Base-by-base conservation (phyloP, 1,140 invertebrate species). In the Bombus waltoni region DNA sequence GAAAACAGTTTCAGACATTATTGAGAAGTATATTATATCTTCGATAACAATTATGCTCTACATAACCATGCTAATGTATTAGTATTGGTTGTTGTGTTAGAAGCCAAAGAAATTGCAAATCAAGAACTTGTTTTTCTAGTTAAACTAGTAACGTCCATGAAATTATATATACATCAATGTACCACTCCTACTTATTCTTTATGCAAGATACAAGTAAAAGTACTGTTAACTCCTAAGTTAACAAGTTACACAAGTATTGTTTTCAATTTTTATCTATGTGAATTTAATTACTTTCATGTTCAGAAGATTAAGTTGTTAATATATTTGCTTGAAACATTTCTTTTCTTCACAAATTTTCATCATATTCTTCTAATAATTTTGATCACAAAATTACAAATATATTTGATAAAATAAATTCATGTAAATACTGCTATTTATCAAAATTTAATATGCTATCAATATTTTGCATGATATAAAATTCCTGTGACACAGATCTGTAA, bases 121-220 rank as follows among this genome's bases (percentile, higher is more conserved):
- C 83, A 87, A 80, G 74, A 86, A 90, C 89, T 91, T 91, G 91
- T 92, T 91, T 91, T 92, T 81, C 91, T 92, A 85, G 86, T 91
- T 91, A 70, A 81, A 82, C 71, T 74, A 84, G 85, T 66, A 90
- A 91, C 22, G 91, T 91, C 89, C 91, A 91, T 91, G 90, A 89
- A 89, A 89, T 85, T 89, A 88, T 83, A 83, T 75, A 89, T 86
- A 86, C 80, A 86, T 86, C 78, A 84, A 83, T 73, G 42, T 59
- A 86, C 85, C 91, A 89, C 91, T 75, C 91, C 91, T 89, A 89
- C 73, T 87, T 83, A 84, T 91, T 88, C 78, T 86, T 82, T 38
- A 74, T 83, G 53, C 83, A 72, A 71, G 57, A 83, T 53, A 74
- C 22, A 62, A 83, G 53, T 76, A 72, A 73, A 90, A 81, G 70